These are phyloP conservation scores for Lottia gigantea DNA, from an alignment of 2,888 invertebrate genomes.

Conservation along the genomic window DNA sequence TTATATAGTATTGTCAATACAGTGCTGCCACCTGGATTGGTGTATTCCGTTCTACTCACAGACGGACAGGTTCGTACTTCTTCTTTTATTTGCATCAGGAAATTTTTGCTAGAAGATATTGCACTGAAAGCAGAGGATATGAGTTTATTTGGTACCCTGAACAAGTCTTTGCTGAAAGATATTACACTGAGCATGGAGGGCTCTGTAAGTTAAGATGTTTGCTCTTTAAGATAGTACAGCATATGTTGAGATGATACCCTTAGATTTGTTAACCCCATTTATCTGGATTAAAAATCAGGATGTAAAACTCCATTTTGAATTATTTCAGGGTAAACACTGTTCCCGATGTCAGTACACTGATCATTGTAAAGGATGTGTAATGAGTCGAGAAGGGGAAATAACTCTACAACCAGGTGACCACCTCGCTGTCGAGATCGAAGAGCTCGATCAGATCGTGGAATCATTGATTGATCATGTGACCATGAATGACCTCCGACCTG, in stretches of 20 bases:
- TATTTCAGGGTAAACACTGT: conserved; percentile 72
- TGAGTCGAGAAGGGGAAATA: conserved; percentile 67
- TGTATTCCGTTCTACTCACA: conserved; percentile 72
- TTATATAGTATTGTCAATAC: conserved; percentile 70
- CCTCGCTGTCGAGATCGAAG: conserved; percentile 70
- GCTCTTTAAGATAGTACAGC: too few relatives aligned
- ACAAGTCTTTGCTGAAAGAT: too few relatives aligned
- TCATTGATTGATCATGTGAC: conserved; percentile 70
- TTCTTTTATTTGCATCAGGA: too few relatives aligned
- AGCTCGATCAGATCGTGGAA: conserved; percentile 62
- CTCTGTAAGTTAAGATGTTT: too few relatives aligned
- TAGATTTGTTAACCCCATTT: too few relatives aligned
- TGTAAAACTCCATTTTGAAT: background rate
- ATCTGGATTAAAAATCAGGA: background rate
- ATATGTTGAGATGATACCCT: too few relatives aligned
- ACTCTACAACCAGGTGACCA: conserved; percentile 73
- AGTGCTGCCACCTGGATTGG: conserved; percentile 70
- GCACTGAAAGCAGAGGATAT: too few relatives aligned
- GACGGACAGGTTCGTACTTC: conserved; percentile 71
- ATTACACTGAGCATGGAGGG: too few relatives aligned
- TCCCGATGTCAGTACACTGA: conserved; percentile 73
- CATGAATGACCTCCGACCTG: conserved; percentile 70
- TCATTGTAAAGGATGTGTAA: conserved; percentile 74
- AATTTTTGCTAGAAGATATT: too few relatives aligned
- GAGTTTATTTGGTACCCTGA: too few relatives aligned